A percentile compares a stretch with the other conserved stretches of the same genome.
Evolutionary conservation across 1,140 invertebrate genomes (phyloP).

Genomic region (Polyergus mexicanus): DNA sequence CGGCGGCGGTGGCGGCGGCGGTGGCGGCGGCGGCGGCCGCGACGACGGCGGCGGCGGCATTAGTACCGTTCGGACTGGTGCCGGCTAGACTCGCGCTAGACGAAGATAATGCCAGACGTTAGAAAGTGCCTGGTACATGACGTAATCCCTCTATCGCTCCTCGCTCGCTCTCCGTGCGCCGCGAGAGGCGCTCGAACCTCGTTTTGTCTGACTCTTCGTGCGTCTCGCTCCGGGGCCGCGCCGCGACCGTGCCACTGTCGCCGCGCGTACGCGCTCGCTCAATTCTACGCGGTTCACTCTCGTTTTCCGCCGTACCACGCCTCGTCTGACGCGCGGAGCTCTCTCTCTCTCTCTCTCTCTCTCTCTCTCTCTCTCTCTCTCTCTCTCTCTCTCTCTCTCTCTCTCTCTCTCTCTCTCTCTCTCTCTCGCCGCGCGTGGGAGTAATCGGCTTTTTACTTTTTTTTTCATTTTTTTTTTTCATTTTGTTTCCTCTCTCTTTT

Average conservation of each 20-base stretch:
- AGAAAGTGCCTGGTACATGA: constrained; percentile 81
- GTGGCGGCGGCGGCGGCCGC: constrained; percentile 14
- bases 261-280: constrained; percentile 65
- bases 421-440: constrained; percentile 39
- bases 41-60: constrained; percentile 22
- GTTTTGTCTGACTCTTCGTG: constrained; percentile 75
- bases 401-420: constrained; percentile 28
- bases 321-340: constrained; percentile 43
- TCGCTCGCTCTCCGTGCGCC: constrained; percentile 44
- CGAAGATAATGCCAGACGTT: constrained; percentile 82
- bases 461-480: constrained; percentile 21
- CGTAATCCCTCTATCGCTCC: constrained; percentile 74
- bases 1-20: constrained; percentile 20
- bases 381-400: constrained; percentile 22
- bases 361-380: constrained; percentile 22
- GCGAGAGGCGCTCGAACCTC: constrained; percentile 73
- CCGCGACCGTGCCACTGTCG: constrained; percentile 59
- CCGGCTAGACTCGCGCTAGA: constrained; percentile 85
- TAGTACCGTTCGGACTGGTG: constrained; percentile 71
- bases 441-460: constrained; percentile 42
- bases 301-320: constrained; percentile 68
- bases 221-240: constrained; percentile 47
- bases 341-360: background rate
- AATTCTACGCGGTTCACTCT: constrained; percentile 71
- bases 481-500: background rate